phyloP scores from a whole-genome alignment of 1,140 invertebrate species.

The Oppia nitens region DNA sequence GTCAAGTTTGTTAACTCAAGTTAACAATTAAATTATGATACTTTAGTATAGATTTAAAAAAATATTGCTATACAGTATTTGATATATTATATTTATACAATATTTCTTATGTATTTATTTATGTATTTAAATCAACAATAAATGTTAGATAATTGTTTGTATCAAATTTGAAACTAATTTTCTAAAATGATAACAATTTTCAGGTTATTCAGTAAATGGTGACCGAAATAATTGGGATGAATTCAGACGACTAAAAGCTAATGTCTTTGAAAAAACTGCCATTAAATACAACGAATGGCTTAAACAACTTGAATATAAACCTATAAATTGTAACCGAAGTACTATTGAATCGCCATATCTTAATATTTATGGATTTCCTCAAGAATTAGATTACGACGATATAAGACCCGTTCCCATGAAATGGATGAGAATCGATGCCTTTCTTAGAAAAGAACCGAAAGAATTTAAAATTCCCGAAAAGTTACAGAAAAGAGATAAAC shows the following conservation, averaged over 20 bases:
- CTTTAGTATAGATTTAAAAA: too few species aligned
- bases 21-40: too few species aligned
- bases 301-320: not conserved
- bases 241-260: not conserved
- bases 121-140: too few species aligned
- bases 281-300: not conserved
- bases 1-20: too few species aligned
- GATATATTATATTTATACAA: too few species aligned
- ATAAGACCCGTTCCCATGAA: not conserved
- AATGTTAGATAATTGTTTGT: too few species aligned
- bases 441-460: not conserved
- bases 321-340: not conserved
- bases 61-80: too few species aligned
- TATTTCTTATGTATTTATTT: too few species aligned
- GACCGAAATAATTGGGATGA: not conserved
- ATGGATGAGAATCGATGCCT: slow-evolving; percentile 7
- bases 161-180: too few species aligned
- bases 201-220: slow-evolving; percentile 2
- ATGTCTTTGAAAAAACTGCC: not conserved
- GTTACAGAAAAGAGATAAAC: not conserved
- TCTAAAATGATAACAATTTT: too few species aligned
- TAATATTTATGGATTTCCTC: not conserved
- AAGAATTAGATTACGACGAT: not conserved
- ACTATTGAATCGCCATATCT: not conserved
- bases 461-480: slow-evolving; percentile 1